Evolutionary conservation across 2,888 invertebrate genomes (phyloP).

Genomic region (Pegoplata infirma): DNA sequence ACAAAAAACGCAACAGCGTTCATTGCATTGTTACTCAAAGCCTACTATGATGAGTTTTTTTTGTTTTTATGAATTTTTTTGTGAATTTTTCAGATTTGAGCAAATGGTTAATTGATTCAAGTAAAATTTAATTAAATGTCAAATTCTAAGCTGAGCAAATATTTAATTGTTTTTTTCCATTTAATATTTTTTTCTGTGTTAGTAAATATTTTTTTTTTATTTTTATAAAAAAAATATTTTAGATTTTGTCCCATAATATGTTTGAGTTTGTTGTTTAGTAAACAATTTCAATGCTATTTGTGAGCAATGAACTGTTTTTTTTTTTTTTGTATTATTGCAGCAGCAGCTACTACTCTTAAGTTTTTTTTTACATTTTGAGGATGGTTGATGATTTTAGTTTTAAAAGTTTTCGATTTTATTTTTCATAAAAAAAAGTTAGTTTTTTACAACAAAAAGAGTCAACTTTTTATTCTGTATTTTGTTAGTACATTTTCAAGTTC

Average conservation of each 20-base stretch:
- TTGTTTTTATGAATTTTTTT: too few species aligned
- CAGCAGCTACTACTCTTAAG: constrained; percentile 22
- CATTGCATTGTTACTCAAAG: too few species aligned
- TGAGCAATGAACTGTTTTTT: constrained; percentile 52
- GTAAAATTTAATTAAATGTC: too few species aligned
- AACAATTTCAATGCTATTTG: constrained; percentile 56
- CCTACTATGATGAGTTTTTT: too few species aligned
- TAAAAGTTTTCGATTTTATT: constrained; percentile 46
- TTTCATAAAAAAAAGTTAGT: constrained; percentile 5
- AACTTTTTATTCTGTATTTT: constrained; percentile 14
- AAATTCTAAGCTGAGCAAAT: too few species aligned
- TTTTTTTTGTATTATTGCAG: not conserved
- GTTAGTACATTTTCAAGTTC: constrained; percentile 54
- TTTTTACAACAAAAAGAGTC: constrained; percentile 2
- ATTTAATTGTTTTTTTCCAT: too few species aligned
- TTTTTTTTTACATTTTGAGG: constrained; percentile 6
- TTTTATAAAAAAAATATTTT: too few species aligned
- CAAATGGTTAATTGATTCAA: too few species aligned
- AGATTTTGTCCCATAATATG: not conserved
- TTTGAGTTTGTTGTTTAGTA: constrained; percentile 4
- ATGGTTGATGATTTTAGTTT: constrained; percentile 49
- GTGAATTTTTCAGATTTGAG: too few species aligned
- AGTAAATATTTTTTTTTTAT: too few species aligned
- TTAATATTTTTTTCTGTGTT: too few species aligned
- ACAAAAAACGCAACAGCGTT: too few species aligned